These are phyloP conservation scores for Drosophila dives DNA, from an alignment of 2,888 invertebrate genomes.

Conservation along the genomic window DNA sequence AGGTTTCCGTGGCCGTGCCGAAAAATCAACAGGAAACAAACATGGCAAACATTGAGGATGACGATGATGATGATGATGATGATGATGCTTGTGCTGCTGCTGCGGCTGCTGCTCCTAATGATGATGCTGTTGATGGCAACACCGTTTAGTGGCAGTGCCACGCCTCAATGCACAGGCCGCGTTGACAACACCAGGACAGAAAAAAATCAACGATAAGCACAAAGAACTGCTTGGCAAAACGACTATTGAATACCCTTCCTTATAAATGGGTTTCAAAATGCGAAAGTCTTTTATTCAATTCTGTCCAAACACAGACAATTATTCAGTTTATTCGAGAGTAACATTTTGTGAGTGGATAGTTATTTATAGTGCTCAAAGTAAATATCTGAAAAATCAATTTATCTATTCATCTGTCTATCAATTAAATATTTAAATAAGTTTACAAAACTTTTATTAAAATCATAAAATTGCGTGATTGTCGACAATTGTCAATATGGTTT, in stretches of 20 bases:
- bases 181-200: constrained; percentile 57
- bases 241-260: constrained; percentile 4
- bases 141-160: constrained; percentile 66
- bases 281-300: neutral
- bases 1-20: constrained; percentile 67
- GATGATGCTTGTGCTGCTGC: constrained; percentile 28
- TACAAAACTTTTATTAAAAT: too few species aligned
- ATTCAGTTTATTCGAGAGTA: too few species aligned
- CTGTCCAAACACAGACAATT: neutral
- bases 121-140: constrained; percentile 49
- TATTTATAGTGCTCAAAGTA: neutral
- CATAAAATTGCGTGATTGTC: neutral
- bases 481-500: too few species aligned
- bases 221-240: neutral
- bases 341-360: neutral
- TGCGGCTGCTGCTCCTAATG: constrained; percentile 9
- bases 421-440: too few species aligned
- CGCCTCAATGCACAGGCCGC: constrained; percentile 66
- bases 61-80: constrained; percentile 7
- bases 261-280: neutral
- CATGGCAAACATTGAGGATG: constrained; percentile 47
- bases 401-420: neutral
- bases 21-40: constrained; percentile 81
- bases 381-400: neutral
- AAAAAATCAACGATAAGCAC: constrained; percentile 3